Evolutionary conservation across 2,888 invertebrate species (phyloP).

Genomic region (Pachycephus smyrnensis): DNA sequence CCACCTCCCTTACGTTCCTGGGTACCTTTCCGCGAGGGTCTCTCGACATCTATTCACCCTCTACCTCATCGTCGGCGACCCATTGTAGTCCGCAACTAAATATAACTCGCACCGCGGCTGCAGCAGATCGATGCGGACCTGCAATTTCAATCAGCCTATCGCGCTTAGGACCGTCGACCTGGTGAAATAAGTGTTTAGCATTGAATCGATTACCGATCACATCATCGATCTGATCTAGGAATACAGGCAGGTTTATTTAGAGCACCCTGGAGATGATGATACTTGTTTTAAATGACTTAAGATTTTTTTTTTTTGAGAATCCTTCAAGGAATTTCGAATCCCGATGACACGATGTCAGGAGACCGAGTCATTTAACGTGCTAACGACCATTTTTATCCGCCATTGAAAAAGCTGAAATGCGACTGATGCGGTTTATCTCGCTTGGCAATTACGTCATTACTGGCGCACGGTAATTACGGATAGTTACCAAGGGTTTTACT

Average conservation of each 20-base stretch:
- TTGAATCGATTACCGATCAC: too few species aligned
- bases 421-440: conserved; percentile 24
- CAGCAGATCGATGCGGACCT: conserved; percentile 15
- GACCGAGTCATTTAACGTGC: neutral
- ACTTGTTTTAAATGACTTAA: neutral
- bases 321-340: neutral
- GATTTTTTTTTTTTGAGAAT: neutral
- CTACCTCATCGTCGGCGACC: neutral
- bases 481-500: conserved; percentile 14
- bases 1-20: neutral
- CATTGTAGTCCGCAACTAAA: conserved; percentile 12
- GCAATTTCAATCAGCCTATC: neutral
- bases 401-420: conserved; percentile 1
- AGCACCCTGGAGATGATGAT: too few species aligned
- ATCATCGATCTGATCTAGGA: too few species aligned
- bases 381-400: neutral
- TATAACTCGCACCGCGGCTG: conserved; percentile 15
- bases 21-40: neutral
- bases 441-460: conserved; percentile 38
- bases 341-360: neutral
- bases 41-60: neutral
- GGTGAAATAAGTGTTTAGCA: too few species aligned
- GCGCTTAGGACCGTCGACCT: neutral
- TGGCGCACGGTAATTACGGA: conserved; percentile 30
- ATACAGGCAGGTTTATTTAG: too few species aligned